Evolutionary conservation across 2,113 vertebrate species (phyloP).

Genomic region (Tympanuchus pallidicinctus): DNA sequence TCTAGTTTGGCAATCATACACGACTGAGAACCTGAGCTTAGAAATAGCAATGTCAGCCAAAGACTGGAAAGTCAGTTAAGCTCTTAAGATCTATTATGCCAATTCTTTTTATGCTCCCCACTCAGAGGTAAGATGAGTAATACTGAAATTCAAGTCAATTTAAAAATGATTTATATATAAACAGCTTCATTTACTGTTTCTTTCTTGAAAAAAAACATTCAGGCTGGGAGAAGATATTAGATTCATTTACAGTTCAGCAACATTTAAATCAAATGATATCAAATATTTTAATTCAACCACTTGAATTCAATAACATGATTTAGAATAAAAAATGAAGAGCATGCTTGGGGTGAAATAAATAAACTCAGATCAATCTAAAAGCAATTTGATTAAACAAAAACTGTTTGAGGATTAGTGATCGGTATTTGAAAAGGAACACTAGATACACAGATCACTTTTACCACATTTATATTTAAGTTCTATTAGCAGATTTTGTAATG

Average conservation of each 20-base stretch:
- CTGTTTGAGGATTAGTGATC: neutral
- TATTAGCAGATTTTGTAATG: neutral
- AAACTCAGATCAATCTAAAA: constrained; percentile 19
- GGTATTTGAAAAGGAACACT: neutral
- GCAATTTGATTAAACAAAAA: constrained; percentile 9
- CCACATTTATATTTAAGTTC: neutral
- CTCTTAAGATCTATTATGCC: neutral
- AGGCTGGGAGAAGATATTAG: neutral
- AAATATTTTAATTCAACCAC: neutral
- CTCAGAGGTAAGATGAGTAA: neutral
- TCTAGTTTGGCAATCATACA: neutral
- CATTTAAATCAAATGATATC: neutral
- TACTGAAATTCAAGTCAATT: neutral
- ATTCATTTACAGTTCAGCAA: constrained; percentile 4
- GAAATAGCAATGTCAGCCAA: neutral
- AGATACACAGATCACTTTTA: neutral
- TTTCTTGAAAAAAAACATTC: neutral
- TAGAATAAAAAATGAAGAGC: neutral
- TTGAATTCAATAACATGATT: constrained; percentile 1
- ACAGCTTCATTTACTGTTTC: neutral
- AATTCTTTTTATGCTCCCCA: neutral
- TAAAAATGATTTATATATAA: neutral
- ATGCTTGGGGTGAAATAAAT: neutral
- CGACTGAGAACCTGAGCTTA: neutral
- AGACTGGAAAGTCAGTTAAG: neutral